Evolutionary conservation across 2,113 vertebrate genomes (phyloP), one percentile per base, ranked within the genome.

Genomic region (Macrotis lagotis): DNA sequence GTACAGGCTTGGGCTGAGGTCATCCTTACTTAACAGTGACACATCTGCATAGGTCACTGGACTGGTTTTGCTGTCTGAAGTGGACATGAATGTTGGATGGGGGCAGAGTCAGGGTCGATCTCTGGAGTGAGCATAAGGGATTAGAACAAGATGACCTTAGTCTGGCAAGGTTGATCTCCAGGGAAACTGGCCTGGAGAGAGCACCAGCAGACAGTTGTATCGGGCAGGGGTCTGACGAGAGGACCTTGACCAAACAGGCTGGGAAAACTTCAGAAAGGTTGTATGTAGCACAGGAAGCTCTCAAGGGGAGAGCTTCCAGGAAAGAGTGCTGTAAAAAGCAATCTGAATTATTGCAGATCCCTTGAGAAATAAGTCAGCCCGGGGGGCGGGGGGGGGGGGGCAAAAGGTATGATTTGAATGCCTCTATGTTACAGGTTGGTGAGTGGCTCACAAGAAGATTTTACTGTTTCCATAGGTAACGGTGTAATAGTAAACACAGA

Each of bases 401-500:
- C n/a, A 44, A 8, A 74, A 14, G 59, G 59, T 16, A n/a, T n/a
- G 59, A n/a, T 74, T n/a, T 16, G 37, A 83, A 37, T 37, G 12
- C 31, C 55, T 59, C 55, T 91, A 0, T 59, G 10, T 90, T 95
- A 49, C 25, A 93, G 89, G 50, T 95, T 83, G 55, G 94, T 2
- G 6, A 74, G 37, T 92, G 2, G 0, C 94, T 9, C 91, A 3
- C 55, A 74, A 47, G 28, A 59, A 51, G 11, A 48, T 83, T n/a
- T n/a, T 95, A 59, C 47, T 90, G 88, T 90, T 94, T 66, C 91
- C 83, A 11, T 51, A 26, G 93, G 22, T 91, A 96, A 95, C 91
- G 91, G 48, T 49, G 48, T 11, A 74, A 52, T 31, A 88, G 90
- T 90, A 37, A 55, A n/a, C 10, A 59, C 50, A 89, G 53, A 94